Evolutionary conservation across 2,797 vertebrate genomes (phyloP), one percentile per base, ranked within the genome.

Genomic region (Squalus acanthias): DNA sequence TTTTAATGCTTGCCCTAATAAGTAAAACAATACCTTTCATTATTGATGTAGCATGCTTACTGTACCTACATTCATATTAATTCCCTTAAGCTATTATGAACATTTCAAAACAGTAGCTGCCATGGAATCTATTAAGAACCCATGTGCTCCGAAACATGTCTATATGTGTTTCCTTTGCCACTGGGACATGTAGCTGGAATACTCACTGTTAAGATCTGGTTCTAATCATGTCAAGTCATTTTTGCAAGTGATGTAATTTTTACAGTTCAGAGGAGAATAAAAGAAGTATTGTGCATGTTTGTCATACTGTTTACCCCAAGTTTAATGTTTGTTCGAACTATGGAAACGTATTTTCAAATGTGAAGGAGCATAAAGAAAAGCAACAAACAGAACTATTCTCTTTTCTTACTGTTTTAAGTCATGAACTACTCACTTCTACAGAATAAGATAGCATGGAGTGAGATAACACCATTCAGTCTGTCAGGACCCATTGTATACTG

Each of bases 201-300:
- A 76, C 15, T 76, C 50, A 60, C 94, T 3, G 65, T 69, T 69
- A 93, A 69, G 63, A 46, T 69, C 91, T 93, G 94, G 39, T 76
- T 95, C 94, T 74, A 95, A 95, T 95, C 46, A 95, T 12, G 4
- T 13, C 15, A 50, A 95, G 69, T 74, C 65, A 24, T 69, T 93
- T 93, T 95, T 95, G 24, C 26, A 95, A 95, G 50, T 57, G 69
- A 72, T 57, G 72, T 76, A 15, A 95, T 53, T 95, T 57, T 95
- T 76, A 33, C 94, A 95, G 50, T 70, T 95, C 94, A 95, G 67
- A 12, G 15, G 88, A 91, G 88, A 91, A 95, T 95, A 95, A 95
- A 74, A 12, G 70, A 76, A 60, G 50, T 17, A 72, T 76, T 74
- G 94, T 76, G 46, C 94, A 60, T 26, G 60, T 65, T 92, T 22